These are phyloP conservation scores for Phasia obesa DNA, from an alignment of 2,888 invertebrate genomes.

Conservation along the genomic window DNA sequence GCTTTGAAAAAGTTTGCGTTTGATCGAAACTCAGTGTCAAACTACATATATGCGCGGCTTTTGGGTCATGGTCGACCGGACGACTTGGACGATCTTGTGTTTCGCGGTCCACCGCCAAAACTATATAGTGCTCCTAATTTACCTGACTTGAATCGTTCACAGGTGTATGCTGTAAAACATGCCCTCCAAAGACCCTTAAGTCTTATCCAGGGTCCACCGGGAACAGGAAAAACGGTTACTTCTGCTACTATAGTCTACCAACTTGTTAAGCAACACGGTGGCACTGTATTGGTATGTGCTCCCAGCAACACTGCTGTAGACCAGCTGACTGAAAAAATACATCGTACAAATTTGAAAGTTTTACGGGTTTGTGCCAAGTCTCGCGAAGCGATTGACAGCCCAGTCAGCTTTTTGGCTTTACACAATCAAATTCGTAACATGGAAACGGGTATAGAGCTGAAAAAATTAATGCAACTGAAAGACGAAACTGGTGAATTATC, in stretches of 20 bases:
- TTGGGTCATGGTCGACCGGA: slow-evolving; percentile 97
- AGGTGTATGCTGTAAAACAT: slow-evolving; percentile 98
- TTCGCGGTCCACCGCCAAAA: slow-evolving; percentile 94
- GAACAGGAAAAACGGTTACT: slow-evolving; percentile 98
- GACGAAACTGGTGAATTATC: slow-evolving; percentile 99
- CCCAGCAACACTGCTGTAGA: slow-evolving; percentile 99
- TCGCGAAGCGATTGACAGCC: slow-evolving; percentile 98
- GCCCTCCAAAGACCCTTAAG: slow-evolving; percentile 97
- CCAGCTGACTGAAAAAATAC: slow-evolving; percentile 99
- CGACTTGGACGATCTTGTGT: slow-evolving; percentile 95
- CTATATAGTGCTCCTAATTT: slow-evolving; percentile 98
- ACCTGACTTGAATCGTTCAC: slow-evolving; percentile 98
- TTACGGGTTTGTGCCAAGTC: slow-evolving; percentile 98
- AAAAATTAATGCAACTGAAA: slow-evolving; percentile 97
- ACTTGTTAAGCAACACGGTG: slow-evolving; percentile 95
- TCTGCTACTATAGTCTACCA: slow-evolving; percentile 99
- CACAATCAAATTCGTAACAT: slow-evolving; percentile 98
- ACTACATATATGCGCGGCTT: slow-evolving; percentile 98
- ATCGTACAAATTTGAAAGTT: slow-evolving; percentile 95
- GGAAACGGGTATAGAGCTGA: slow-evolving; percentile 95
- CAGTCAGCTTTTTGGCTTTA: slow-evolving; percentile 96
- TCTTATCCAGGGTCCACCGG: slow-evolving; percentile 95
- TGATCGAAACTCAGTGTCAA: slow-evolving; percentile 97
- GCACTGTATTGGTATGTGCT: slow-evolving; percentile 98
- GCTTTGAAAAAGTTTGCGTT: slow-evolving; percentile 97